Conservation (phyloP, 1,140 invertebrate genomes). For the Calephelis nemesis region DNA sequence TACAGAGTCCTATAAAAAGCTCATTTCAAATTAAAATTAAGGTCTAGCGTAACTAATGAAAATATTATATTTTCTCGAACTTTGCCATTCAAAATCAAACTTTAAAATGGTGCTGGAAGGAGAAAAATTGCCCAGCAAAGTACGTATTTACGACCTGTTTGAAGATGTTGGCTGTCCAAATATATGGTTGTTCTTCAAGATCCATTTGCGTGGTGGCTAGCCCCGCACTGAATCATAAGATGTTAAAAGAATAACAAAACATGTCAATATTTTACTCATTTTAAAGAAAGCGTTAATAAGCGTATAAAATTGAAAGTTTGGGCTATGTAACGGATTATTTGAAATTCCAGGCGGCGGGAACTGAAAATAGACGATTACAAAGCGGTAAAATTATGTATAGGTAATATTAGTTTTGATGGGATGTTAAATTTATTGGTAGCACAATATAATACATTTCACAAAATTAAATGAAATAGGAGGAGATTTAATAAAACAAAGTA, state of each 20-base stretch:
- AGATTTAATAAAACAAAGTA: too few species aligned
- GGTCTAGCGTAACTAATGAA: constrained; percentile 74
- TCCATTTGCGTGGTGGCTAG: constrained; percentile 67
- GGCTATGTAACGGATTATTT: constrained; percentile 31
- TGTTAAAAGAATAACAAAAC: constrained; percentile 69
- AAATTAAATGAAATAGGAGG: too few species aligned
- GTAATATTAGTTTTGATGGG: too few species aligned
- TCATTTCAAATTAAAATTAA: constrained; percentile 78
- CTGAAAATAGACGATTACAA: neutral
- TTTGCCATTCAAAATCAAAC: constrained; percentile 33
- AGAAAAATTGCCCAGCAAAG: constrained; percentile 32
- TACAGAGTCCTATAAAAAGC: constrained; percentile 74
- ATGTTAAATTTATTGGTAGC: too few species aligned
- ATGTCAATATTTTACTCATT: constrained; percentile 61
- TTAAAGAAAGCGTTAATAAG: constrained; percentile 62
- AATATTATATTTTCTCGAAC: constrained; percentile 50
- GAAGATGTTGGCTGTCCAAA: constrained; percentile 62
- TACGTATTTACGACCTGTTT: constrained; percentile 52
- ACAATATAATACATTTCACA: too few species aligned
- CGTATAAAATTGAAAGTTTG: constrained; percentile 29
- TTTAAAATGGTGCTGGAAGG: constrained; percentile 35
- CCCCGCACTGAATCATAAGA: constrained; percentile 63
- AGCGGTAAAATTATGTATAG: constrained; percentile 1
- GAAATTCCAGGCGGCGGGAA: constrained; percentile 17
- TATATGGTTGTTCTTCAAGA: constrained; percentile 76